A percentile compares a stretch with the other conserved stretches of the same genome.
These are phyloP conservation scores for Lophius piscatorius DNA, from an alignment of 2,113 vertebrate species.

Conservation along the genomic window DNA sequence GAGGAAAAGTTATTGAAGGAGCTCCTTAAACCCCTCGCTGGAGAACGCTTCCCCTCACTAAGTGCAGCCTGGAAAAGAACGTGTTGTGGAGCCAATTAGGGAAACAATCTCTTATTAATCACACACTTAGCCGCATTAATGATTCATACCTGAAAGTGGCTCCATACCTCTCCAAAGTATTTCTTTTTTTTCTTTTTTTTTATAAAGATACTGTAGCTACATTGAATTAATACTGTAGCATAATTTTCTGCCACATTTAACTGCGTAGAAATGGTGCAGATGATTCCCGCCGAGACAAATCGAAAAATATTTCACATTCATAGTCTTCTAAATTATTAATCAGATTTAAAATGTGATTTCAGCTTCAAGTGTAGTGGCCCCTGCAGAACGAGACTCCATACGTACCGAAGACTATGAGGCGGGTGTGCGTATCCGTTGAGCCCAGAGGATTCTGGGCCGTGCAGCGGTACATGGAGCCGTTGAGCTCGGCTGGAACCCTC, in stretches of 20 bases:
- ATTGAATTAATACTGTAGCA: conserved; percentile 23
- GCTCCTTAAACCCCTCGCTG: conserved; percentile 31
- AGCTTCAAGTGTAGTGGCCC: conserved; percentile 13
- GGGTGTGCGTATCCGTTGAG: conserved; percentile 95
- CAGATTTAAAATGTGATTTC: conserved; percentile 29
- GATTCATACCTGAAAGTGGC: conserved; percentile 64
- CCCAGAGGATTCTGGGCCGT: conserved; percentile 96
- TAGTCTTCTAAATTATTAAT: conserved; percentile 47
- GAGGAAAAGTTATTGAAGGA: conserved; percentile 35
- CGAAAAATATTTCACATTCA: conserved; percentile 39
- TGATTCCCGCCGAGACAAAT: conserved; percentile 20
- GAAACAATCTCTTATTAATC: conserved; percentile 76
- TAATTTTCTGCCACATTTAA: conserved; percentile 47
- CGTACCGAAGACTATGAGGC: conserved; percentile 99
- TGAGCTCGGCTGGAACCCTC: conserved; percentile 92
- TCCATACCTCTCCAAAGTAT: conserved; percentile 48
- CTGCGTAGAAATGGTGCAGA: conserved; percentile 36
- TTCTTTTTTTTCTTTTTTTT: no score
- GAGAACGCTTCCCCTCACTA: conserved; percentile 45
- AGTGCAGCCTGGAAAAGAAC: conserved; percentile 54
- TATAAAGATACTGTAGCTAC: conserved; percentile 51
- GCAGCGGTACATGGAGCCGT: conserved; percentile 98
- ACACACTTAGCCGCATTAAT: conserved; percentile 69
- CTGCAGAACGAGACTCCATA: background rate
- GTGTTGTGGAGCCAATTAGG: conserved; percentile 67